phyloP scores from a whole-genome alignment of 1,140 invertebrate genomes.

The Zaprionus ghesquierei region DNA sequence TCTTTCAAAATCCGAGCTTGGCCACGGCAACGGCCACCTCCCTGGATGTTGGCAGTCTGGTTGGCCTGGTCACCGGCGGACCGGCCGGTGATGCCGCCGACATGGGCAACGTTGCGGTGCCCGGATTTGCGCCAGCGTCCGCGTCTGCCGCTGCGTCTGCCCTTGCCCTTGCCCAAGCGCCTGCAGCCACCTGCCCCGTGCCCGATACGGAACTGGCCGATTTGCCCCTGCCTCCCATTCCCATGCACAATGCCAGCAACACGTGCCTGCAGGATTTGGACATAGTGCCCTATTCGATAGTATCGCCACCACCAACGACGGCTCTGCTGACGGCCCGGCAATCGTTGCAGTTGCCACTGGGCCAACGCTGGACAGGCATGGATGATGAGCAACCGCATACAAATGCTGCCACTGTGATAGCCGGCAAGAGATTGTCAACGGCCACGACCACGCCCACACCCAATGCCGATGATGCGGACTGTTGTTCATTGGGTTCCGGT shows the following conservation, averaged over 20 bases:
- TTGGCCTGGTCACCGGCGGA: conserved; percentile 65
- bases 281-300: conserved; percentile 78
- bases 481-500: conserved; percentile 47
- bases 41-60: conserved; percentile 53
- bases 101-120: conserved; percentile 47
- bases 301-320: conserved; percentile 65
- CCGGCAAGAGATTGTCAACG: conserved; percentile 56
- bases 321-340: conserved; percentile 40
- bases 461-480: conserved; percentile 36
- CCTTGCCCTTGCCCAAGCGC: neutral
- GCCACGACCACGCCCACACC: conserved; percentile 28
- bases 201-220: conserved; percentile 73
- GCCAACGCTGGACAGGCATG: conserved; percentile 44
- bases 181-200: neutral
- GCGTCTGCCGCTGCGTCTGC: neutral
- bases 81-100: conserved; percentile 54
- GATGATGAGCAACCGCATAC: neutral
- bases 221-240: conserved; percentile 76
- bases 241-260: conserved; percentile 35
- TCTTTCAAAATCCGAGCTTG: conserved; percentile 85
- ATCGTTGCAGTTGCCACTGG: conserved; percentile 61
- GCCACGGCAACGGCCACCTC: conserved; percentile 60
- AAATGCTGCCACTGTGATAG: conserved; percentile 58
- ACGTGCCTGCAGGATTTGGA: conserved; percentile 66
- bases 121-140: neutral